phyloP scores from a whole-genome alignment of 2,797 vertebrate genomes.

The Acrocephalus scirpaceus region DNA sequence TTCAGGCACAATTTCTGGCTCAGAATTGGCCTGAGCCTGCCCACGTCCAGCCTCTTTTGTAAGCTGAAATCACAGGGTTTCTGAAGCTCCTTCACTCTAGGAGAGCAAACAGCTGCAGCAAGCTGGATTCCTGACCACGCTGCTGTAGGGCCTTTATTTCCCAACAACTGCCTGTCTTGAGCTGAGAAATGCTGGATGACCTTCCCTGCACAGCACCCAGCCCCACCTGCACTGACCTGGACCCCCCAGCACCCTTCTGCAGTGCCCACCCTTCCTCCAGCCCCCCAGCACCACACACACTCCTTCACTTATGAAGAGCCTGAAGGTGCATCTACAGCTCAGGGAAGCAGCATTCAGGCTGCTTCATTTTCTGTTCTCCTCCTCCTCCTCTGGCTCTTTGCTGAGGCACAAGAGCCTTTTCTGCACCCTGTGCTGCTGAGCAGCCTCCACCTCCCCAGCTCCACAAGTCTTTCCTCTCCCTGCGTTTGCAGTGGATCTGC shows the following conservation, averaged over 20 bases:
- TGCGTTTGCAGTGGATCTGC: not conserved
- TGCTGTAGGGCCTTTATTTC: not conserved
- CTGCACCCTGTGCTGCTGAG: not conserved
- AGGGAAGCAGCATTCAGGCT: not conserved
- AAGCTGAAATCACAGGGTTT: not conserved
- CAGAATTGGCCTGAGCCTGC: not conserved
- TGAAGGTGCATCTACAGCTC: not conserved
- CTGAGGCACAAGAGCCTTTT: not conserved
- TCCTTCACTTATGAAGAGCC: not conserved
- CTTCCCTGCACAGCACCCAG: not conserved
- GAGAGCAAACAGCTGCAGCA: slow-evolving; percentile 29
- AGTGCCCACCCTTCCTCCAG: not conserved
- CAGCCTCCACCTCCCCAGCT: slow-evolving; percentile 28
- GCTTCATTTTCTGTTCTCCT: not conserved
- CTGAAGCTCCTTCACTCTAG: not conserved
- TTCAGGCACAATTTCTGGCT: not conserved
- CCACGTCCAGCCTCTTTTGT: accelerated
- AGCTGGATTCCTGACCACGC: not conserved
- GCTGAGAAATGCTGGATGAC: not conserved
- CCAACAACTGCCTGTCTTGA: not conserved
- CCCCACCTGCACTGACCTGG: not conserved
- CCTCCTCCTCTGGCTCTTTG: not conserved
- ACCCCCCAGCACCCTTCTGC: not conserved
- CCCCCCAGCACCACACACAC: not conserved
- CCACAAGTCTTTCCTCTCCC: not conserved